phyloP scores from a whole-genome alignment of 2,113 vertebrate species.

The Lucifuga dentata region DNA sequence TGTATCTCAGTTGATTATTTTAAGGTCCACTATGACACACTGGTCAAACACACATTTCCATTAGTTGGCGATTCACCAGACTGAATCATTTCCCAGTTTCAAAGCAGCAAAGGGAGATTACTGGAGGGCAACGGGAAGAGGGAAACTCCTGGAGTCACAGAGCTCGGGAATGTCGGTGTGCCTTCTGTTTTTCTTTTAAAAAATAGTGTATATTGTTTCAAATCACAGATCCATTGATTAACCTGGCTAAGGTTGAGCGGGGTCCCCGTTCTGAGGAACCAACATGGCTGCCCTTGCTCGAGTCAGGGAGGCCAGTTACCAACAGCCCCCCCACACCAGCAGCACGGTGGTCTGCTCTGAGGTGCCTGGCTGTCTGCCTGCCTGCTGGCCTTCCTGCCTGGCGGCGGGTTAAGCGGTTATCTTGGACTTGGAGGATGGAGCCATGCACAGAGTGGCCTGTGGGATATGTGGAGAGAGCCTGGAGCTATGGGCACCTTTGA shows the following conservation, averaged over 20 bases:
- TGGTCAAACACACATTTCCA: constrained; percentile 60
- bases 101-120: constrained; percentile 69
- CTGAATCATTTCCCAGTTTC: constrained; percentile 48
- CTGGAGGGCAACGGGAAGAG: constrained; percentile 30
- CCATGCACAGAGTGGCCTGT: constrained; percentile 80
- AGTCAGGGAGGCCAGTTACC: constrained; percentile 74
- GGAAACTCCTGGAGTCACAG: constrained; percentile 64
- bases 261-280: constrained; percentile 67
- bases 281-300: constrained; percentile 83
- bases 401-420: constrained; percentile 67
- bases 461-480: constrained; percentile 72
- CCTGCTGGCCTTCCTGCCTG: constrained; percentile 77
- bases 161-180: constrained; percentile 87
- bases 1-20: constrained; percentile 85
- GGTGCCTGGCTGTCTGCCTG: constrained; percentile 51
- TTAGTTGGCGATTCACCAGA: constrained; percentile 48
- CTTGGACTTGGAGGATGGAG: constrained; percentile 77
- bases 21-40: constrained; percentile 54
- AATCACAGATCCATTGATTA: constrained; percentile 64
- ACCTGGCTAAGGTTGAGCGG: constrained; percentile 60
- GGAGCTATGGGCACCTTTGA: constrained; percentile 59
- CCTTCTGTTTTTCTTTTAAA: constrained; percentile 62
- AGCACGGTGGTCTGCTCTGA: constrained; percentile 61
- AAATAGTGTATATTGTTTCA: constrained; percentile 66
- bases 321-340: constrained; percentile 55